Evolutionary conservation across 2,113 vertebrate species (phyloP).

Genomic region (Corythaeola cristata): DNA sequence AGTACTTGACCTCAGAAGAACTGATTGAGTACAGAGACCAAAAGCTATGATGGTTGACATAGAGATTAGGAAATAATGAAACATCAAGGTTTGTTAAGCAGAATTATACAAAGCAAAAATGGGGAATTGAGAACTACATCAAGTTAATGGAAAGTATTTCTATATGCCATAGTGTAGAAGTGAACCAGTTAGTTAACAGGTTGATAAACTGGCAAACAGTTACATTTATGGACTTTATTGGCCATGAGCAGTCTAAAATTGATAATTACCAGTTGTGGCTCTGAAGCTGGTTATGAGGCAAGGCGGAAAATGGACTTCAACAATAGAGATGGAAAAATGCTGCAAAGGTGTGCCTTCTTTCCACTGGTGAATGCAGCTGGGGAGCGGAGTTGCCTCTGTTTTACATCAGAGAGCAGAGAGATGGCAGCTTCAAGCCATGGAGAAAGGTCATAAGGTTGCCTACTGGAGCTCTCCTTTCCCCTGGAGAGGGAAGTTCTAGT

Average conservation of each 20-base stretch:
- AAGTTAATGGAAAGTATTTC: background rate
- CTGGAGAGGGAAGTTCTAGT: constrained; percentile 63
- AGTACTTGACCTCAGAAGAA: background rate
- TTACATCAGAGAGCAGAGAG: constrained; percentile 57
- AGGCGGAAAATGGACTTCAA: constrained; percentile 61
- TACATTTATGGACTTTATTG: background rate
- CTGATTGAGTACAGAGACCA: background rate
- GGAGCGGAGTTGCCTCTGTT: constrained; percentile 53
- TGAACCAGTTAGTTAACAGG: background rate
- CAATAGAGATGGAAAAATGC: constrained; percentile 66
- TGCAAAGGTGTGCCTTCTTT: constrained; percentile 57
- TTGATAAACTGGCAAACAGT: background rate
- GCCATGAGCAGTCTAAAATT: constrained; percentile 43
- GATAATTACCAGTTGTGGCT: constrained; percentile 62
- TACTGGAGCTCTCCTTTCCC: constrained; percentile 55
- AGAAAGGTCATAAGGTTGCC: constrained; percentile 25
- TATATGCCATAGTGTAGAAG: background rate
- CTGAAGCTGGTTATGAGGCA: constrained; percentile 66
- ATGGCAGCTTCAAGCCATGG: constrained; percentile 49
- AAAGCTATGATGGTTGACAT: background rate
- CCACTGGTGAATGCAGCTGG: constrained; percentile 46
- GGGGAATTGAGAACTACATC: background rate
- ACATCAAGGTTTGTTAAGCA: background rate
- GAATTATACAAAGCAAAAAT: background rate
- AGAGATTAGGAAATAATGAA: background rate